Percentiles rank a stretch among this genome's conserved stretches.
Evolutionary conservation across 2,797 vertebrate genomes (phyloP).

Genomic region (Poeciliopsis gracilis): DNA sequence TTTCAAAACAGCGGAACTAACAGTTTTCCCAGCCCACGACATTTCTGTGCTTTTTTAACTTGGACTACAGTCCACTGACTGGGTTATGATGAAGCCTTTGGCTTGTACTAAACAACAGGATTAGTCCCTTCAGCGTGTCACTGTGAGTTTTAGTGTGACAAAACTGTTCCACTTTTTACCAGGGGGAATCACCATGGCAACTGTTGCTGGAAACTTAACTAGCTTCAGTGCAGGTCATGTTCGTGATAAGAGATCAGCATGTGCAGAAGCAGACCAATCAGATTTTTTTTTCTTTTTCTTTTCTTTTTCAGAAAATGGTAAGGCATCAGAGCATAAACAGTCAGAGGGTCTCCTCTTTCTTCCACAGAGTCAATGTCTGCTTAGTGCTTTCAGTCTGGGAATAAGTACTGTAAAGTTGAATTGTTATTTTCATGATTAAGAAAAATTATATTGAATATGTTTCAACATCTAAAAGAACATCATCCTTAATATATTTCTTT

Average conservation of each 20-base stretch:
- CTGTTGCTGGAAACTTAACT: neutral
- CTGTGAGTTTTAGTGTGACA: neutral
- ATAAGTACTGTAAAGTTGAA: neutral
- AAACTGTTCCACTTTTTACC: neutral
- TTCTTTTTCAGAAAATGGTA: neutral
- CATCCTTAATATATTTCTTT: neutral
- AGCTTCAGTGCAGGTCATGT: slow-evolving; percentile 2
- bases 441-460: neutral
- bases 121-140: neutral
- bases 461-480: neutral
- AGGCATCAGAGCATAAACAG: neutral
- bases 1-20: neutral
- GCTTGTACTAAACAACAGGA: slow-evolving; percentile 1
- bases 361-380: neutral
- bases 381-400: neutral
- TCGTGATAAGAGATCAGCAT: slow-evolving; percentile 1
- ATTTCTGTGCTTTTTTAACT: neutral
- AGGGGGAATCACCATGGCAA: slow-evolving; percentile 1
- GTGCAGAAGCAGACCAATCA: neutral
- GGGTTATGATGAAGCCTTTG: neutral
- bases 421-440: neutral
- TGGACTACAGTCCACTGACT: neutral
- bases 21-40: neutral
- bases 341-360: neutral
- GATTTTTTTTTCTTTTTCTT: neutral